Evolutionary conservation across 2,888 invertebrate species (phyloP), one percentile per base, ranked within the genome.

Genomic region (Ischnus inquisitorius): DNA sequence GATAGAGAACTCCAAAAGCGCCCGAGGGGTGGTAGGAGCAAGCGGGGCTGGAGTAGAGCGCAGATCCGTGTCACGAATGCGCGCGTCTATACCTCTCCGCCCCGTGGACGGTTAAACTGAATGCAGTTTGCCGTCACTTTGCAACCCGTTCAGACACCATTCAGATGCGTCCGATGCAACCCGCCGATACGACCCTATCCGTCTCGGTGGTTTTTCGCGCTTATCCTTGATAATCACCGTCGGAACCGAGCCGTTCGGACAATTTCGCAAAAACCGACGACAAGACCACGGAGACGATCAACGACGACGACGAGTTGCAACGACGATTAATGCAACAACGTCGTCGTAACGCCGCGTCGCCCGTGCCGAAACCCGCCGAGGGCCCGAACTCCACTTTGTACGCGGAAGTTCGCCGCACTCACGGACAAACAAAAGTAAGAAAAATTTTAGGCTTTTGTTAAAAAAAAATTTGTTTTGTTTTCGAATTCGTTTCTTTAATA

Each of bases 41-140:
- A n/a, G 28, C 19, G 54, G 22, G 69, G 74, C 34, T 68, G 80
- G 78, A 78, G 84, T 87, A 86, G 75, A 88, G 81, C 86, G 85
- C 87, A 89, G 87, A 91, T 90, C 89, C 90, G 90, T 92, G 92
- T 91, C 91, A 91, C 90, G 92, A 91, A 90, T 92, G 92, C 92
- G 92, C 92, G 91, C 92, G 92, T 88, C 90, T 89, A 87, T 87
- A 85, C 88, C 86, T 87, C 86, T 80, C 83, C 85, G 75, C 88
- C 85, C 85, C 69, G 64, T 34, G 25, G 64, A 72, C 82, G 78
- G 77, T 88, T 86, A 87, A n/a, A 87, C 88, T 91, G 90, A 92
- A 92, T 92, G 92, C 92, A 92, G 92, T 92, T 92, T 83, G 77
- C 90, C 90, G 89, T 91, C 90, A 90, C 90, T 92, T 90, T 90